Percentiles rank a stretch among this genome's conserved stretches.
These are phyloP conservation scores for Acromyrmex charruanus DNA, from an alignment of 1,140 invertebrate species.

Conservation along the genomic window DNA sequence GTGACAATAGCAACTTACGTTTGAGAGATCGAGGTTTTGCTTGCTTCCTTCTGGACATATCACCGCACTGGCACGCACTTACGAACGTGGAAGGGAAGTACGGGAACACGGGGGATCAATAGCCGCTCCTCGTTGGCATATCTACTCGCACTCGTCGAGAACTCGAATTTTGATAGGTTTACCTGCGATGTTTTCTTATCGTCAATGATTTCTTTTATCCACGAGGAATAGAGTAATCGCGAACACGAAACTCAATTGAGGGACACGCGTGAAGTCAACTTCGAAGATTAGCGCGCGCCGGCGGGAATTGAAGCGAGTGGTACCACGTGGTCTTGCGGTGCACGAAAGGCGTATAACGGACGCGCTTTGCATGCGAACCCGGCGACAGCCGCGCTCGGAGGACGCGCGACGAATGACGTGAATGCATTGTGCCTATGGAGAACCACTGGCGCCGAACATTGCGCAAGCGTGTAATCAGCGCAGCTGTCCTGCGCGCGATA, in stretches of 20 bases:
- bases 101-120: slow-evolving; percentile 26
- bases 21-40: slow-evolving; percentile 87
- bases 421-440: slow-evolving; percentile 57
- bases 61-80: slow-evolving; percentile 68
- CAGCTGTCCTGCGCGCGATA: slow-evolving; percentile 56
- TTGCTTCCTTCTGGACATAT: slow-evolving; percentile 87
- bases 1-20: slow-evolving; percentile 80
- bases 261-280: neutral
- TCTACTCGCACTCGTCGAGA: slow-evolving; percentile 17
- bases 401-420: slow-evolving; percentile 82
- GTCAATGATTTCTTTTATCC: neutral
- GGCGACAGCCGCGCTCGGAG: slow-evolving; percentile 76
- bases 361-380: slow-evolving; percentile 21
- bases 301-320: slow-evolving; percentile 26
- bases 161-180: slow-evolving; percentile 1
- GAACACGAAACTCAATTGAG: neutral
- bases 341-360: slow-evolving; percentile 17
- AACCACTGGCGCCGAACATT: slow-evolving; percentile 62
- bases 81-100: neutral
- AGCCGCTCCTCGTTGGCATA: slow-evolving; percentile 31
- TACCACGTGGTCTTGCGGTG: slow-evolving; percentile 73
- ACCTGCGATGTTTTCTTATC: neutral
- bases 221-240: neutral
- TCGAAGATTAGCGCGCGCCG: slow-evolving; percentile 27
- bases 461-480: slow-evolving; percentile 60